These are phyloP conservation scores for Mimumesa dahlbomi DNA, from an alignment of 2,888 invertebrate genomes.

Conservation along the genomic window DNA sequence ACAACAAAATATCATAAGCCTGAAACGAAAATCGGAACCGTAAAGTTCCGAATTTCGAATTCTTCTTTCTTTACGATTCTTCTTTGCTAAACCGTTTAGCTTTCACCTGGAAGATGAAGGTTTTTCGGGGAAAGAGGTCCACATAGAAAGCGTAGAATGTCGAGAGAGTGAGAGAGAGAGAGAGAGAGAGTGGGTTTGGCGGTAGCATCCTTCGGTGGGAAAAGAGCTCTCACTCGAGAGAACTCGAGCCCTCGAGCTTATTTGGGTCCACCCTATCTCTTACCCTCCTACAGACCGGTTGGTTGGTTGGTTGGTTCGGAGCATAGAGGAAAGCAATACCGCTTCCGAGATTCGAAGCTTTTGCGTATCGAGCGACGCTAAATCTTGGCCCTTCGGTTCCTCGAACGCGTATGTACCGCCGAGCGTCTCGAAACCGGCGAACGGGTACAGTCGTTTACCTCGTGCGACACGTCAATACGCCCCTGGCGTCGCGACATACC, in stretches of 20 bases:
- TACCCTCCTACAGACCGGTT: constrained; percentile 5
- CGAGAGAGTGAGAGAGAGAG: too few relatives aligned
- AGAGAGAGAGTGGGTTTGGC: constrained; percentile 2
- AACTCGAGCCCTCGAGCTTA: constrained; percentile 54
- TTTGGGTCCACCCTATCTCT: constrained; percentile 41
- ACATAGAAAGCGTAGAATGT: constrained; percentile 6
- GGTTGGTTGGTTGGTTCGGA: constrained; percentile 6
- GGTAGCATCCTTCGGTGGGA: constrained; percentile 24
- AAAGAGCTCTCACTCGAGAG: constrained; percentile 42
- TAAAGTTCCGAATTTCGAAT: constrained; percentile 44
- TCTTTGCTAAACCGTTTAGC: constrained; percentile 62
- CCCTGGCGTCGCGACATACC: too few relatives aligned
- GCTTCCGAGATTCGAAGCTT: constrained; percentile 48
- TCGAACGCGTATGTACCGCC: background rate
- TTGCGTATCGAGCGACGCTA: constrained; percentile 56
- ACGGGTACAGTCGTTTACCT: background rate
- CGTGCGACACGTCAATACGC: too few relatives aligned
- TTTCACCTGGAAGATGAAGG: constrained; percentile 42
- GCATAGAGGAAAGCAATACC: constrained; percentile 26
- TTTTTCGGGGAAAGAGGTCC: constrained; percentile 13
- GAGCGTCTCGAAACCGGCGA: background rate
- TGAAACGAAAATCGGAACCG: too few relatives aligned
- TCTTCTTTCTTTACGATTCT: constrained; percentile 19
- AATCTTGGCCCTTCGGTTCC: constrained; percentile 29
- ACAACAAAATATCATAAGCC: too few relatives aligned